Evolutionary conservation across 2,797 vertebrate genomes (phyloP).

Genomic region (Sphaeramia orbicularis): DNA sequence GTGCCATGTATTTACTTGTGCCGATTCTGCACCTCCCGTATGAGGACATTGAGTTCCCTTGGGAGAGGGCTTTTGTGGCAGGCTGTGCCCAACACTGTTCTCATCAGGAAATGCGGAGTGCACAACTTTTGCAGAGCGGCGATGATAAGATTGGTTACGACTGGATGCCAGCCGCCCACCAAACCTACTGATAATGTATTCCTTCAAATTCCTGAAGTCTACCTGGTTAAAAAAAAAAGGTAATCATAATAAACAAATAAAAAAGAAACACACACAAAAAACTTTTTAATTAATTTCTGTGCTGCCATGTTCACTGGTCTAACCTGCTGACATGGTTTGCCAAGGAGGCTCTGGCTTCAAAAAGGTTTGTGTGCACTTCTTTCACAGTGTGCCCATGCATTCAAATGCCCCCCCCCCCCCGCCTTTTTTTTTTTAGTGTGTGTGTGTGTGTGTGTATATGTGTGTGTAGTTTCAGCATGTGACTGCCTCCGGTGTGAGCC

Average conservation of each 20-base stretch:
- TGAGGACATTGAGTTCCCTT: conserved; percentile 48
- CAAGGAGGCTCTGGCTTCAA: conserved; percentile 26
- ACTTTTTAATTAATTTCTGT: conserved; percentile 26
- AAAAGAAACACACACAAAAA: no score
- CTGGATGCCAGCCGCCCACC: no score
- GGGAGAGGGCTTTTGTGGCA: conserved; percentile 55
- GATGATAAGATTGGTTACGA: conserved; percentile 64
- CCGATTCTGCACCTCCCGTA: conserved; percentile 50
- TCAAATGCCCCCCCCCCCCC: not conserved
- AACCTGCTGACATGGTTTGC: conserved; percentile 14
- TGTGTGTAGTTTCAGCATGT: conserved; percentile 64
- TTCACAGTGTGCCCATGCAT: conserved; percentile 2
- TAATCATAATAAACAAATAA: no score
- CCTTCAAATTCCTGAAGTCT: conserved; percentile 7
- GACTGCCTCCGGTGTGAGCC: conserved; percentile 73
- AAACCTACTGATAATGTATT: conserved; percentile 49
- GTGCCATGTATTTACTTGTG: conserved; percentile 53
- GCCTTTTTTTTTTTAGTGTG: conserved; percentile 12
- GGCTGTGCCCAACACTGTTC: conserved; percentile 44
- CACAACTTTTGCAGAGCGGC: conserved; percentile 49
- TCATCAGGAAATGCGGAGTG: conserved; percentile 58
- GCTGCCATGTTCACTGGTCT: not conserved
- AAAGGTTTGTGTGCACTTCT: conserved; percentile 23
- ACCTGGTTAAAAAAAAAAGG: no score
- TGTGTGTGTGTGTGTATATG: not conserved